These are phyloP conservation scores for Ascidia mentula DNA, from an alignment of 23 tunicate species.

Conservation along the genomic window DNA sequence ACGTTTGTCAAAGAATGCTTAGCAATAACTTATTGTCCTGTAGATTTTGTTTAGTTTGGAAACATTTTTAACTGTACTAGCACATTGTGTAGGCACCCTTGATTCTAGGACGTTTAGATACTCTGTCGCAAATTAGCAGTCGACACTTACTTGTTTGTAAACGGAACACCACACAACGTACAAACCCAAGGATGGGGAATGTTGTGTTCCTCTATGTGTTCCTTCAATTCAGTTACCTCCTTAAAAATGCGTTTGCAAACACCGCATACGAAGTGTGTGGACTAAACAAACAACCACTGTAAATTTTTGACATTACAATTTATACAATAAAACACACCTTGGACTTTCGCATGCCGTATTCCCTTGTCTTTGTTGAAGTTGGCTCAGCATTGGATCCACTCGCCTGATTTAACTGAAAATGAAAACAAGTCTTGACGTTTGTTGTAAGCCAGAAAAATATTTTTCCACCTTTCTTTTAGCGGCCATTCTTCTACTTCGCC, in stretches of 20 bases:
- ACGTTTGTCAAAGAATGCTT: too few relatives aligned
- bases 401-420: background rate
- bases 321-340: background rate
- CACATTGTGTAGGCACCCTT: too few relatives aligned
- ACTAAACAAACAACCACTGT: conserved; percentile 21
- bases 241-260: conserved; percentile 64
- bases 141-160: conserved; percentile 66
- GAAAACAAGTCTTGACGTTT: too few relatives aligned
- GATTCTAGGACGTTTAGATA: too few relatives aligned
- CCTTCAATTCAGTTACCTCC: conserved; percentile 39
- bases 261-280: conserved; percentile 69
- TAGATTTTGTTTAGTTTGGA: too few relatives aligned
- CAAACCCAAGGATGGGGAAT: conserved; percentile 87
- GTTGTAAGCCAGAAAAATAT: background rate
- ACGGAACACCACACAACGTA: conserved; percentile 60
- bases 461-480: background rate
- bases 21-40: too few relatives aligned
- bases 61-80: too few relatives aligned
- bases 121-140: too few relatives aligned
- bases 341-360: background rate
- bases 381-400: background rate
- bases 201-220: conserved; percentile 58
- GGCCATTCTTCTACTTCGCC: background rate
- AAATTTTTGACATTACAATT: background rate
- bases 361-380: background rate